A percentile compares a stretch with the other conserved stretches of the same genome.
phyloP scores from a whole-genome alignment of 2,888 invertebrate genomes.

The Seira sanloemensis region DNA sequence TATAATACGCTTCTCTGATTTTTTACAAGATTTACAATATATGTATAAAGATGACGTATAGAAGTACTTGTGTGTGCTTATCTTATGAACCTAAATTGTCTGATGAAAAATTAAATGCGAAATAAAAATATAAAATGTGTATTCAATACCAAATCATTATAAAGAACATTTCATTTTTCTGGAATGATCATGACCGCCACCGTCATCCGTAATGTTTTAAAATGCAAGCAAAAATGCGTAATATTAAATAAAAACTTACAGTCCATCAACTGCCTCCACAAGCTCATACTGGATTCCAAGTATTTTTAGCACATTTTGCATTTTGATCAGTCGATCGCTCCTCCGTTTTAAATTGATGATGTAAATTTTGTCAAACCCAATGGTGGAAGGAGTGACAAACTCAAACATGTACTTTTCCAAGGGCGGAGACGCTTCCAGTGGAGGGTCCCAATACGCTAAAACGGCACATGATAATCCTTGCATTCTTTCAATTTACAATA shows the following conservation, averaged over 20 bases:
- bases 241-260: conserved; percentile 78
- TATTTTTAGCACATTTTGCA: conserved; percentile 87
- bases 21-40: too few species aligned
- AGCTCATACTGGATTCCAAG: conserved; percentile 86
- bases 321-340: conserved; percentile 85
- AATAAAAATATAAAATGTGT: too few species aligned
- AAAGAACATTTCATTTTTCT: too few species aligned
- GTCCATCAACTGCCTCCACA: conserved; percentile 93
- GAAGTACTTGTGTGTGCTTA: too few species aligned
- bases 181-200: too few species aligned
- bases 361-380: conserved; percentile 88
- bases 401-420: conserved; percentile 54
- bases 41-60: too few species aligned
- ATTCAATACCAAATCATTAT: too few species aligned
- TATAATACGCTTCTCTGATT: too few species aligned
- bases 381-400: conserved; percentile 79
- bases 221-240: too few species aligned
- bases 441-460: conserved; percentile 71
- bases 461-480: not conserved
- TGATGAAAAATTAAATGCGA: too few species aligned
- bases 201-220: too few species aligned
- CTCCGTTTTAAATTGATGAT: conserved; percentile 94
- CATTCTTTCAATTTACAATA: conserved; percentile 18
- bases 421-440: conserved; percentile 50
- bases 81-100: too few species aligned